A percentile compares a stretch with the other conserved stretches of the same genome.
phyloP scores from a whole-genome alignment of 2,797 vertebrate species.

The Spinibarbus caldwelli region DNA sequence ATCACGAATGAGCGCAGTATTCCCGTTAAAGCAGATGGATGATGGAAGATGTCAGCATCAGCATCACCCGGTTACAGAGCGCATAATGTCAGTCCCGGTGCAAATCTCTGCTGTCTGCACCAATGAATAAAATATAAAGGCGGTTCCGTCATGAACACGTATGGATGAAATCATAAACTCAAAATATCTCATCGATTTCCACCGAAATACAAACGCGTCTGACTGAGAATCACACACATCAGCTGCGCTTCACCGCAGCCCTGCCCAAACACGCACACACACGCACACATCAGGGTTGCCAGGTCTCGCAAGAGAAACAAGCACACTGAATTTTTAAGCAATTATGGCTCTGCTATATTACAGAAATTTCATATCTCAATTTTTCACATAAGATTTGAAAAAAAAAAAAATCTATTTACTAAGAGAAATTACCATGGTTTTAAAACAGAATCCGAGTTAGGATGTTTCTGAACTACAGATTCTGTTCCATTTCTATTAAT shows the following conservation, averaged over 20 bases:
- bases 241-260: constrained; percentile 49
- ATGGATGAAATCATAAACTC: constrained; percentile 8
- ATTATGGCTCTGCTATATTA: neutral
- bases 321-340: neutral
- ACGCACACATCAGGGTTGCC: constrained; percentile 9
- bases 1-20: neutral
- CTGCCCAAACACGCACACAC: constrained; percentile 42
- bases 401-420: neutral
- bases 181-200: constrained; percentile 15
- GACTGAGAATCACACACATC: constrained; percentile 32
- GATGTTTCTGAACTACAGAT: neutral
- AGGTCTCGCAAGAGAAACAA: constrained; percentile 2
- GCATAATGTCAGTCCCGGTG: constrained; percentile 43
- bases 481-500: neutral
- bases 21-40: constrained; percentile 36
- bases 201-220: neutral
- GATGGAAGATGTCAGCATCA: constrained; percentile 50
- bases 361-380: neutral
- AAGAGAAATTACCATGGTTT: neutral
- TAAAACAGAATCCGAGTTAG: neutral
- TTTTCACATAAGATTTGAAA: neutral
- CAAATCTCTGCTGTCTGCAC: constrained; percentile 39
- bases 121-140: constrained; percentile 32
- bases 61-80: constrained; percentile 38
- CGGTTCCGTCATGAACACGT: constrained; percentile 17